Evolutionary conservation across 1,140 invertebrate genomes (phyloP).

Genomic region (Trichoplusia ni): DNA sequence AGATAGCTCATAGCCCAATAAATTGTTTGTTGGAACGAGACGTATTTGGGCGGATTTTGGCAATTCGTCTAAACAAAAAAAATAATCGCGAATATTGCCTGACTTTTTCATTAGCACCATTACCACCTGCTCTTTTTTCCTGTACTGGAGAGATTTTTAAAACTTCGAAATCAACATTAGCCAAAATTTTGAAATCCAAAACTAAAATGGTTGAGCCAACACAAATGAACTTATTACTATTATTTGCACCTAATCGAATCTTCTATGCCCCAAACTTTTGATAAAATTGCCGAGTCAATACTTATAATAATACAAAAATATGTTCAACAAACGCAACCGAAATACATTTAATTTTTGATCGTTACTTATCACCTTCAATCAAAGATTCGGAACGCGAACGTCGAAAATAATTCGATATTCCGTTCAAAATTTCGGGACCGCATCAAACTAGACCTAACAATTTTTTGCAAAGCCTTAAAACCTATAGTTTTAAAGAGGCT

Average conservation of each 20-base stretch:
- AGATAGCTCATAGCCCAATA: slow-evolving; percentile 6
- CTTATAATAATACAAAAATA: slow-evolving; percentile 46
- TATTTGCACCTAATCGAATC: slow-evolving; percentile 40
- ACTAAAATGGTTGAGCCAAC: slow-evolving; percentile 34
- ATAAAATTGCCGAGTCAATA: slow-evolving; percentile 46
- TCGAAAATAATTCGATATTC: slow-evolving; percentile 49
- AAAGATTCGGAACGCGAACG: slow-evolving; percentile 58
- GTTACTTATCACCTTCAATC: slow-evolving; percentile 56
- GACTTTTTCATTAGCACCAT: slow-evolving; percentile 51
- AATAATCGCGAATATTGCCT: slow-evolving; percentile 47
- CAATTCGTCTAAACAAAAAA: slow-evolving; percentile 50
- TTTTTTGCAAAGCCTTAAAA: slow-evolving; percentile 55
- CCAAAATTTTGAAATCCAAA: slow-evolving; percentile 35
- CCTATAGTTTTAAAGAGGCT: slow-evolving; percentile 58
- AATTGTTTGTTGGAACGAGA: slow-evolving; percentile 48
- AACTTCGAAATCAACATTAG: slow-evolving; percentile 48
- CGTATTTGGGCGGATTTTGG: slow-evolving; percentile 49
- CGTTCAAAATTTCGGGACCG: slow-evolving; percentile 50
- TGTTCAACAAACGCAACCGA: slow-evolving; percentile 34
- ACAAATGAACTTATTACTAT: slow-evolving; percentile 39
- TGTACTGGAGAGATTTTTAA: slow-evolving; percentile 54
- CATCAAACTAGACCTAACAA: slow-evolving; percentile 51
- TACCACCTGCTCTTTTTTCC: slow-evolving; percentile 53
- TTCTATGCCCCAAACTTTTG: slow-evolving; percentile 43
- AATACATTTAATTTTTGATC: slow-evolving; percentile 58